Conservation (phyloP, 1,140 invertebrate genomes). For the Bombus sylvicola region DNA sequence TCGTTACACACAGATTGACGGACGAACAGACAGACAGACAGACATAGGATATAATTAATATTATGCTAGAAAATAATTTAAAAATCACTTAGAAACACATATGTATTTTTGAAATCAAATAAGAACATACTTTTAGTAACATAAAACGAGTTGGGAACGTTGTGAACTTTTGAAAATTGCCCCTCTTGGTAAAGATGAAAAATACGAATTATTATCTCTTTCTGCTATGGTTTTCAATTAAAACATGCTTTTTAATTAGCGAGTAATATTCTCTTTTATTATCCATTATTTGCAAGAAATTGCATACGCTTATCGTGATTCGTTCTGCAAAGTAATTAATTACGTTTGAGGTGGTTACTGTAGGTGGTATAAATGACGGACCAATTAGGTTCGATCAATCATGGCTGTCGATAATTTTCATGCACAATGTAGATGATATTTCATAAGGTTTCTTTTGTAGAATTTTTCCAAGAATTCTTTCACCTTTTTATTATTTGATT, state of each 20-base stretch:
- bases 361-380: neutral
- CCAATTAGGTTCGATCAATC: constrained; percentile 7
- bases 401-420: neutral
- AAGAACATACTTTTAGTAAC: neutral
- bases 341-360: neutral
- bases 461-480: neutral
- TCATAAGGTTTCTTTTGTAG: neutral
- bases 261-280: neutral
- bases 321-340: neutral
- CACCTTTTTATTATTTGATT: neutral
- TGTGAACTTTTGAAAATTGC: neutral
- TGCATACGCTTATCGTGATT: neutral
- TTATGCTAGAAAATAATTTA: neutral
- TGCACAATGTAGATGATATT: neutral
- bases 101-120: too few relatives aligned
- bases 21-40: too few relatives aligned
- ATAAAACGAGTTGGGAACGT: neutral
- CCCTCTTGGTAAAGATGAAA: neutral
- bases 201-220: neutral
- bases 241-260: neutral
- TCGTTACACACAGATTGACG: too few relatives aligned
- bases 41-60: too few relatives aligned
- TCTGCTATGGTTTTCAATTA: neutral
- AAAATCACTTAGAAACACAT: neutral
- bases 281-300: too few relatives aligned